These are phyloP conservation scores for Okamejei kenojei DNA, from an alignment of 2,797 vertebrate genomes.

Conservation along the genomic window DNA sequence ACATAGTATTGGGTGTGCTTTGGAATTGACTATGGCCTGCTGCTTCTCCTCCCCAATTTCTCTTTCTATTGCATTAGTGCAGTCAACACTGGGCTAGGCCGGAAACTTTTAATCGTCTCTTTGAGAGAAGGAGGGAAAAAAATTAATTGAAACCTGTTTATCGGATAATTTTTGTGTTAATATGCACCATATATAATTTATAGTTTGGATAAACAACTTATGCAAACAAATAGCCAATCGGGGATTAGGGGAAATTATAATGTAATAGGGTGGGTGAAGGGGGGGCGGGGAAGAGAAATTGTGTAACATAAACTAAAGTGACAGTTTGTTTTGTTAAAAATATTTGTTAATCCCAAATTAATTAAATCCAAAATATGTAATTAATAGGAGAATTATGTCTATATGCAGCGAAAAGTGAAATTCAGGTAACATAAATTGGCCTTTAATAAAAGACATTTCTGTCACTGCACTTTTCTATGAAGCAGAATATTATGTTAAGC, in stretches of 20 bases:
- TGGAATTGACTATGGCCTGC: constrained; percentile 80
- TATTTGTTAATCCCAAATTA: constrained; percentile 19
- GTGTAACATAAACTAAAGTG: constrained; percentile 6
- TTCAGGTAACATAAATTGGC: constrained; percentile 73
- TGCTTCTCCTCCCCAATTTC: constrained; percentile 75
- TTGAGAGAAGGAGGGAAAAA: constrained; percentile 60
- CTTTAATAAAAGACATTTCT: constrained; percentile 74
- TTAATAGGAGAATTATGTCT: not conserved
- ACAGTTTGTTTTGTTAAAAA: not conserved
- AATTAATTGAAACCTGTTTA: constrained; percentile 99
- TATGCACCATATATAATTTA: constrained; percentile 48
- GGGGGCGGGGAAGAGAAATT: not conserved
- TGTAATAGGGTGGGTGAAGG: not conserved
- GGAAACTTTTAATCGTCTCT: constrained; percentile 99
- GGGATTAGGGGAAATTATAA: too few species aligned
- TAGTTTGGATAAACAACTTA: not conserved
- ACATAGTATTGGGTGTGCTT: constrained; percentile 91
- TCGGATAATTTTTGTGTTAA: constrained; percentile 73
- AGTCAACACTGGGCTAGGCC: constrained; percentile 98
- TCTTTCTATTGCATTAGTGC: constrained; percentile 72
- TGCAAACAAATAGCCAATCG: constrained; percentile 51
- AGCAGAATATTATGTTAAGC: constrained; percentile 98
- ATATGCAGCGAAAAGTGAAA: constrained; percentile 41
- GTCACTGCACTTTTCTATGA: constrained; percentile 61
- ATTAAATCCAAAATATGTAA: not conserved